These are phyloP conservation scores for Idaea straminata DNA, from an alignment of 2,888 invertebrate species.

Conservation along the genomic window DNA sequence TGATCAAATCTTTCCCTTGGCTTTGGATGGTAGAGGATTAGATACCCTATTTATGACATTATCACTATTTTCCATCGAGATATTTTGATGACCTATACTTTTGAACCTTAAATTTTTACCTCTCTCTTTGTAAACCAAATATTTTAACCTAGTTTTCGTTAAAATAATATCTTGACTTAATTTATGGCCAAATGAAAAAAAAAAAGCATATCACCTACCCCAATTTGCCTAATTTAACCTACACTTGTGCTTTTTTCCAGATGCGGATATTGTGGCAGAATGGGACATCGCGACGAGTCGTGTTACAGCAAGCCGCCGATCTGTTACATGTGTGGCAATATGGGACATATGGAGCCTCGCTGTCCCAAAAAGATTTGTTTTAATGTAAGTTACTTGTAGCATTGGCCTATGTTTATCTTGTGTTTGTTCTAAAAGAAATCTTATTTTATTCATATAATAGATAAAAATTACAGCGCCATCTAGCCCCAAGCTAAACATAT, in stretches of 20 bases:
- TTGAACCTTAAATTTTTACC: not conserved
- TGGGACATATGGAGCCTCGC: conserved; percentile 82
- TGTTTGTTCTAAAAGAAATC: too few species aligned
- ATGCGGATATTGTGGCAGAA: conserved; percentile 83
- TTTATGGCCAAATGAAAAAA: too few species aligned
- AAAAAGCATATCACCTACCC: too few species aligned
- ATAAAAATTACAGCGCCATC: too few species aligned
- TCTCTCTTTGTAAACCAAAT: not conserved
- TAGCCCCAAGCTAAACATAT: too few species aligned
- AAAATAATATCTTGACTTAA: conserved; percentile 38
- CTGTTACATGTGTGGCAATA: conserved; percentile 85
- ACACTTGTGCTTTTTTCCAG: conserved; percentile 41
- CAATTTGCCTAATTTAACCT: not conserved
- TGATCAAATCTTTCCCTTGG: too few species aligned
- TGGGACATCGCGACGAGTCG: conserved; percentile 81
- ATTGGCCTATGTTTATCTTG: too few species aligned
- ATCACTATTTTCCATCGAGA: conserved; percentile 17
- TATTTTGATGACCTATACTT: not conserved
- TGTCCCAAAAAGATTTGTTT: conserved; percentile 86
- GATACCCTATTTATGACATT: too few species aligned
- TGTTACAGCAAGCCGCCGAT: conserved; percentile 79
- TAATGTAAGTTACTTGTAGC: conserved; percentile 75
- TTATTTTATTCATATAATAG: too few species aligned
- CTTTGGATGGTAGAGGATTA: too few species aligned
- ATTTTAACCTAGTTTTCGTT: not conserved